Evolutionary conservation across 2,113 vertebrate genomes (phyloP).

Genomic region (Pheucticus melanocephalus): DNA sequence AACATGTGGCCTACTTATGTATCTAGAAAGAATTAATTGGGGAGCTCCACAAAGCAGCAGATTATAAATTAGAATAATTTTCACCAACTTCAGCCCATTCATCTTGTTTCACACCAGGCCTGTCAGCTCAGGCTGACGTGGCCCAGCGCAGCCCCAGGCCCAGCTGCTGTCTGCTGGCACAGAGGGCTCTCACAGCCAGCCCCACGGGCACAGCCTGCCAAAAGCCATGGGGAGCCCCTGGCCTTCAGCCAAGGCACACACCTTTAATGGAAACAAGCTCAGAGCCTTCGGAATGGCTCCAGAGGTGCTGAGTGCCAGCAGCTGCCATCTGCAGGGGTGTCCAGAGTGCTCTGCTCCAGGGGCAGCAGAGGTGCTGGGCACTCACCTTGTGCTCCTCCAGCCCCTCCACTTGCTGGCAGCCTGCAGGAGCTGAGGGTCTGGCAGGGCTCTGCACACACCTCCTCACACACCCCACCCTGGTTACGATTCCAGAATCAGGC

Average conservation of each 20-base stretch:
- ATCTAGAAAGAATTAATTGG: slow-evolving; percentile 80
- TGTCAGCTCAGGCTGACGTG: slow-evolving; percentile 53
- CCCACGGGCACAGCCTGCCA: not conserved
- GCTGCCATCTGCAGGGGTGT: not conserved
- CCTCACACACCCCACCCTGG: not conserved
- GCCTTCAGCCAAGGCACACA: not conserved
- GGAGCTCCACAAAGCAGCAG: slow-evolving; percentile 75
- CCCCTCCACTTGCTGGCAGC: not conserved
- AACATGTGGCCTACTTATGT: slow-evolving; percentile 79
- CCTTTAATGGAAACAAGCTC: not conserved
- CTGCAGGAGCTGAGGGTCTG: not conserved
- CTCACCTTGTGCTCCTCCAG: not conserved
- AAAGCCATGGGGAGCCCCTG: not conserved
- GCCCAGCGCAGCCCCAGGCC: not conserved
- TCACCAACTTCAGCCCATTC: slow-evolving; percentile 75
- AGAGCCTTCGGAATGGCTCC: not conserved
- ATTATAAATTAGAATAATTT: slow-evolving; percentile 81
- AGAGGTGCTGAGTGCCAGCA: not conserved
- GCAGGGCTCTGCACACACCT: not conserved
- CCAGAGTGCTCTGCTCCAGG: not conserved
- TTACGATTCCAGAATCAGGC: not conserved
- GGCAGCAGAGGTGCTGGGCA: not conserved
- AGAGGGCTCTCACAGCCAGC: not conserved
- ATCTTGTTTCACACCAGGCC: slow-evolving; percentile 73
- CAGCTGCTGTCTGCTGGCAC: not conserved